phyloP scores from a whole-genome alignment of 2,888 invertebrate species.

The Congeria kusceri region DNA sequence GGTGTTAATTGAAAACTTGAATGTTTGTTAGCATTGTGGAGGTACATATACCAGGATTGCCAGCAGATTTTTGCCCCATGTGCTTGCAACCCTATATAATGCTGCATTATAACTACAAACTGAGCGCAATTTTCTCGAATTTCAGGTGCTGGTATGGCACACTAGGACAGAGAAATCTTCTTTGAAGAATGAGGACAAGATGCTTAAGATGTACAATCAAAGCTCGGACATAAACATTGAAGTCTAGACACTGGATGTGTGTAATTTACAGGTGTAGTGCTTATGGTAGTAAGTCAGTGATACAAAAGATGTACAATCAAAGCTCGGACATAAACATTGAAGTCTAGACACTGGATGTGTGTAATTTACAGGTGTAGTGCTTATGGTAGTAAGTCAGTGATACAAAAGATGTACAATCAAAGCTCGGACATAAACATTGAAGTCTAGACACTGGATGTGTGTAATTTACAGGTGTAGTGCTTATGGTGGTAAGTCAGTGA shows the following conservation, averaged over 20 bases:
- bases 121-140: slow-evolving; percentile 3
- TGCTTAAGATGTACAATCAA: slow-evolving; percentile 64
- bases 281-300: slow-evolving; percentile 88
- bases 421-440: slow-evolving; percentile 85
- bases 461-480: too few relatives aligned
- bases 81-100: too few relatives aligned
- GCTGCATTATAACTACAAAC: too few relatives aligned
- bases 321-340: slow-evolving; percentile 85
- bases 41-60: too few relatives aligned
- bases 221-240: slow-evolving; percentile 86
- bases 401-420: slow-evolving; percentile 64
- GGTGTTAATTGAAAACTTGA: too few relatives aligned
- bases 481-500: slow-evolving; percentile 88
- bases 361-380: too few relatives aligned
- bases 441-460: slow-evolving; percentile 70
- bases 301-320: slow-evolving; percentile 64
- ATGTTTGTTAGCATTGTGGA: too few relatives aligned
- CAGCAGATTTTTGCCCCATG: too few relatives aligned
- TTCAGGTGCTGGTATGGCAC: slow-evolving; percentile 98
- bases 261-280: too few relatives aligned
- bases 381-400: slow-evolving; percentile 88
- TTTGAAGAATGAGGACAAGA: slow-evolving; percentile 89
- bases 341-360: slow-evolving; percentile 70
- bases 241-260: slow-evolving; percentile 70
- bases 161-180: slow-evolving; percentile 96